Base-by-base conservation (phyloP, 2,113 vertebrate genomes). In the Romanogobio albipinnatus region DNA sequence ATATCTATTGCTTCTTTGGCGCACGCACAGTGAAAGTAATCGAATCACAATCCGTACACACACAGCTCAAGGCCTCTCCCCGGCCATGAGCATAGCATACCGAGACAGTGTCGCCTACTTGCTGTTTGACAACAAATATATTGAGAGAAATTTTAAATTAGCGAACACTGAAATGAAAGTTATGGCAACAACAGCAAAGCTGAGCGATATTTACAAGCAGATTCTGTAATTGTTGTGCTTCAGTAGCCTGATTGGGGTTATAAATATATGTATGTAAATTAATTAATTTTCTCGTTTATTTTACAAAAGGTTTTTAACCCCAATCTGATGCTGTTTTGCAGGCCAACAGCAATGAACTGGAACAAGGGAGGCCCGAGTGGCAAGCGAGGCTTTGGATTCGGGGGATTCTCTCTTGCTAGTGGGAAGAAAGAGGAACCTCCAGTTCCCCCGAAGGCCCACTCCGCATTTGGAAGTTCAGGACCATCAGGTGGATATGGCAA, bases 311-410 rank as follows among this genome's bases (percentile, higher is more conserved):
- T 4, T 15, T 71, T 22, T 19, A 4, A 11, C 14, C 77, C 56
- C 22, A 15, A 24, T 13, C 5, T 47, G 14, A 4, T n/a, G 22
- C 13, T 78, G 0, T 82, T 87, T 84, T 70, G n/a, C 13, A 84
- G 85, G 87, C 86, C 39, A 85, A 13, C 33, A 92, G 91, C 77
- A 87, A 99, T 99, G 98, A 99, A 99, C 90, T 99, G 98, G 98
- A 99, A 95, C 90, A 99, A 99, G 94, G 98, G 98, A 53, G 97
- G 98, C 43, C 96, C 96, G 3, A 95, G 96, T 49, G 96, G 95
- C 0, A 99, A 99, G 92, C 94, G 98, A 87, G 98, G 98, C 36
- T 99, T 99, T 89, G 98, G 98, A 1, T 99, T 99, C 89, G 98
- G 98, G 83, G 98, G 98, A 0, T 99, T 99, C 93, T 95, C 97